Evolutionary conservation across 2,888 invertebrate species (phyloP), one percentile per base, ranked within the genome.

Genomic region (Andrena praecox): DNA sequence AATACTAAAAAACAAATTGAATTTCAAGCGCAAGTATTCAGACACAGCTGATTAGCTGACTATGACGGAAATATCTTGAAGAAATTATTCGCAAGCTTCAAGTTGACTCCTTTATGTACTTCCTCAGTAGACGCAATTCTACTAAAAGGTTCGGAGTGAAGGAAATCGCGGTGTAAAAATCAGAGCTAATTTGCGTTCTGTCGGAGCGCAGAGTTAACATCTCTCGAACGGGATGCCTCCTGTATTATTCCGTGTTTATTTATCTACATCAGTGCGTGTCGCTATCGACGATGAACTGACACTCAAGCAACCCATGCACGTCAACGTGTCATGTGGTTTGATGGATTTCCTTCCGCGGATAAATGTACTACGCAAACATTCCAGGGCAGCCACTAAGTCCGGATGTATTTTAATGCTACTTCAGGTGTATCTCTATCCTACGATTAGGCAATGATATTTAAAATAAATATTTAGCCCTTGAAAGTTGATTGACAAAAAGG

Each of bases 251-350:
- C n/a, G 27, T 54, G 52, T 73, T 24, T 67, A 66, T 73, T 73
- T 73, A 54, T 35, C 31, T 48, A 77, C 54, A 42, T 70, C 52
- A 27, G 48, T 60, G 33, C 64, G 48, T 70, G 68, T 67, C 56
- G 33, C 59, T 54, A 10, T 73, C 69, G 62, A 35, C 50, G 74
- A 71, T 81, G 62, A 73, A 77, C 77, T 67, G 73, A 71, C 10
- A 73, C 67, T 85, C 77, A 73, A 85, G 85, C 77, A 85, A 81
- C 70, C 67, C 73, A 70, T 54, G 35, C 35, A 52, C 52, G 67
- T 77, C 62, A 52, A 35, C 62, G 77, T 48, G 70, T 75, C 73
- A 31, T 77, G 59, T 31, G 42, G 35, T 60, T 54, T 52, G 33
- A 72, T 59, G 59, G 71, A 59, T 71, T 64, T 54, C 20, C 33